phyloP scores from a whole-genome alignment of 2,113 vertebrate genomes.

The Stigmatopora argus region DNA sequence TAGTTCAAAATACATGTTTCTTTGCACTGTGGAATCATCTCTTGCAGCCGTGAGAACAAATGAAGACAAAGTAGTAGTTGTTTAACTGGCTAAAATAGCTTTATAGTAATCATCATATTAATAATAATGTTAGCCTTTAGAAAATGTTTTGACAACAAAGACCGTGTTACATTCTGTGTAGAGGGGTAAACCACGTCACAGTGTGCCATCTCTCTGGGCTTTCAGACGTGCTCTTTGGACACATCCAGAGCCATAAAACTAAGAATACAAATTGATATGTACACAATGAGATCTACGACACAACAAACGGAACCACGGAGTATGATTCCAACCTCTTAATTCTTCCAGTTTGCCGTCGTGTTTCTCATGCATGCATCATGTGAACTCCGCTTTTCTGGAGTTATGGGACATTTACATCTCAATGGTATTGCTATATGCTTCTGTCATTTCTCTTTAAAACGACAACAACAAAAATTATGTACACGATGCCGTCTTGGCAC shows the following conservation, averaged over 20 bases:
- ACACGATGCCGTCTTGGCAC: constrained; percentile 60
- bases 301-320: constrained; percentile 40
- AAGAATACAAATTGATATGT: constrained; percentile 54
- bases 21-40: not conserved
- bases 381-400: constrained; percentile 17
- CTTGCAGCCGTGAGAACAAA: constrained; percentile 14
- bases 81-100: constrained; percentile 79
- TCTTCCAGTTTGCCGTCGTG: constrained; percentile 17
- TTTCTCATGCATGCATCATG: constrained; percentile 34
- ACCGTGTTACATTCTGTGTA: constrained; percentile 79
- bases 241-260: constrained; percentile 60
- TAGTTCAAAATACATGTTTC: not conserved
- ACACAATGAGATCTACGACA: constrained; percentile 54
- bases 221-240: constrained; percentile 58
- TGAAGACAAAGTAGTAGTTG: constrained; percentile 46
- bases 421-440: constrained; percentile 1
- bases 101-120: constrained; percentile 74
- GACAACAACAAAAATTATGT: constrained; percentile 41
- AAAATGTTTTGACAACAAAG: constrained; percentile 73
- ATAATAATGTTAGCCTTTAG: constrained; percentile 69
- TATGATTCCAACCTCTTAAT: constrained; percentile 9
- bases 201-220: constrained; percentile 73
- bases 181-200: constrained; percentile 73
- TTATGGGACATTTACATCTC: constrained; percentile 32
- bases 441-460: constrained; percentile 14